Percentiles rank a stretch among this genome's conserved stretches.
phyloP scores from a whole-genome alignment of 2,888 invertebrate species.

The Leptothorax acervorum region DNA sequence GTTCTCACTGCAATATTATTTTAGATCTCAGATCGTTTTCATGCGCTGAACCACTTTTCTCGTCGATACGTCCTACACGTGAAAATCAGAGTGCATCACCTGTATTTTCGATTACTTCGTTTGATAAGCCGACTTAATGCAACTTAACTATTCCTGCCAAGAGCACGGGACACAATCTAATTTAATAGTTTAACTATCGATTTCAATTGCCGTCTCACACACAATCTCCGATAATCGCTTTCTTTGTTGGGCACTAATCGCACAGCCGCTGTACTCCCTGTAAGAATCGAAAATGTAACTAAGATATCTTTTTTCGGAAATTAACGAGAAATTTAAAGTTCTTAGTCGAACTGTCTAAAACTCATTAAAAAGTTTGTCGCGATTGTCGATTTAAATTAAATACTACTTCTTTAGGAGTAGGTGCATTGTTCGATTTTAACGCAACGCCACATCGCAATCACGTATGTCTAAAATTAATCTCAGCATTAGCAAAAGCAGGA shows the following conservation, averaged over 20 bases:
- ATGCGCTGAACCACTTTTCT: neutral
- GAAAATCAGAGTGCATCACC: neutral
- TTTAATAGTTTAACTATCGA: constrained; percentile 19
- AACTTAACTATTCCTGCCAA: neutral
- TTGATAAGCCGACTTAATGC: constrained; percentile 12
- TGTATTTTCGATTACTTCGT: neutral
- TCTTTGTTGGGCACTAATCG: neutral
- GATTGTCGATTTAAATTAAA: too few species aligned
- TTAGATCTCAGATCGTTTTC: neutral
- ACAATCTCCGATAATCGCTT: constrained; percentile 11
- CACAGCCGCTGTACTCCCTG: neutral
- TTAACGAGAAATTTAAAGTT: neutral
- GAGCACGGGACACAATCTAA: neutral
- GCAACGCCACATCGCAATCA: neutral
- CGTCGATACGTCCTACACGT: neutral
- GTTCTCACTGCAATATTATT: neutral
- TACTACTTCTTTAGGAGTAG: too few species aligned
- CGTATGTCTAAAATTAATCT: neutral
- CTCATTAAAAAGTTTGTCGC: neutral
- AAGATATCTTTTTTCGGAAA: neutral
- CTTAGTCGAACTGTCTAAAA: neutral
- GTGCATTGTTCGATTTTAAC: neutral
- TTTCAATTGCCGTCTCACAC: neutral
- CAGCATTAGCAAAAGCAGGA: neutral
- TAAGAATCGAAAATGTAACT: neutral